Conservation (phyloP, 2,113 vertebrate genomes). For the Amblyornis subalaris region DNA sequence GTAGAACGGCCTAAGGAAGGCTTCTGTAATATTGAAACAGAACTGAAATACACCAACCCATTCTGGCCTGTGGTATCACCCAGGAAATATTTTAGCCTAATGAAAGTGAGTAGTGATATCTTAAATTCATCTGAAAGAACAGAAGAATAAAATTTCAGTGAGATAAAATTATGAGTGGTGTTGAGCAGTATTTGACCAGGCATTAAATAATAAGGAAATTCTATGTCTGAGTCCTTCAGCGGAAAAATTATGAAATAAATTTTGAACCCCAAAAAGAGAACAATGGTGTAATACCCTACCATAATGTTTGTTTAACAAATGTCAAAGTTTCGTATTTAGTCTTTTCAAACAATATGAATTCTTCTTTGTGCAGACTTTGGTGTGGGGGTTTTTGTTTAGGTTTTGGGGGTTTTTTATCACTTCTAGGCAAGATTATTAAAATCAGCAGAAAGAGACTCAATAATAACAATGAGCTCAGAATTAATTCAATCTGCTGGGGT, state of each 20-base stretch:
- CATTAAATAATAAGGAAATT: neutral
- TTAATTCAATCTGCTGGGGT: neutral
- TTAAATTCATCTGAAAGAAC: neutral
- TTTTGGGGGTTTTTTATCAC: fast-evolving
- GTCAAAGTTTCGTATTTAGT: neutral
- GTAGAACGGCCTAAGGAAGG: neutral
- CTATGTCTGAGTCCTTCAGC: neutral
- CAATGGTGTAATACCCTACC: neutral
- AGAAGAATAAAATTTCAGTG: neutral
- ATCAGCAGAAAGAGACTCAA: neutral
- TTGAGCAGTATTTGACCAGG: neutral
- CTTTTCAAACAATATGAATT: neutral
- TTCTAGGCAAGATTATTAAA: neutral
- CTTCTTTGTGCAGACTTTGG: neutral
- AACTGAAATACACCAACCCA: neutral
- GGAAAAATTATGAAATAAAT: neutral
- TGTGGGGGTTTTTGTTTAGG: neutral
- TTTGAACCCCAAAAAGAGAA: neutral
- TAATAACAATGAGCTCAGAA: neutral
- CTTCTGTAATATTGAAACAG: neutral
- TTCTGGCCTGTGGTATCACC: neutral
- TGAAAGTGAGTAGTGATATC: neutral
- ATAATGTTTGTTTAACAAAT: neutral
- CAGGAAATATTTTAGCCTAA: neutral
- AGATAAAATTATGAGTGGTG: neutral